Conservation (phyloP, 2,113 vertebrate genomes). For the Pycnonotus jocosus region DNA sequence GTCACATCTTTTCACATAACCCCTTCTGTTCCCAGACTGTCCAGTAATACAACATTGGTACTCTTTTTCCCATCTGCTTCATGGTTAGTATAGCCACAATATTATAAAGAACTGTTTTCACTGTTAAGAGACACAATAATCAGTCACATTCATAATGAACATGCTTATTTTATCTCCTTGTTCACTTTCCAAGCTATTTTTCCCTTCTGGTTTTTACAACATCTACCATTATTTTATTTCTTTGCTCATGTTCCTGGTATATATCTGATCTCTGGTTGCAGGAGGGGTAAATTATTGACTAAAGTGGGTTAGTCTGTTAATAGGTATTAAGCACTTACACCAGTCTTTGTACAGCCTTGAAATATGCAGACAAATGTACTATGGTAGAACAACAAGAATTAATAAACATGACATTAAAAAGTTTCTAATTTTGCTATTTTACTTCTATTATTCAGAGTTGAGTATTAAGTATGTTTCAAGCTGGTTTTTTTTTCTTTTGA, state of each 20-base stretch:
- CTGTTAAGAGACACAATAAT: neutral
- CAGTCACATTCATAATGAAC: neutral
- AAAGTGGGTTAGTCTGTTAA: conserved; percentile 32
- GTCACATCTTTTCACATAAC: neutral
- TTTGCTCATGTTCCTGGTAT: neutral
- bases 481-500: neutral
- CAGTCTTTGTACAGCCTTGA: conserved; percentile 36
- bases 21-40: conserved; percentile 44
- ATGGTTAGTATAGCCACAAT: conserved; percentile 22
- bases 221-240: neutral
- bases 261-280: conserved; percentile 43
- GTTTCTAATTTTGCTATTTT: conserved; percentile 10
- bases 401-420: conserved; percentile 46
- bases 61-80: neutral
- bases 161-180: conserved; percentile 4
- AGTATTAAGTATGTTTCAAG: neutral
- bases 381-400: neutral
- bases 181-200: neutral
- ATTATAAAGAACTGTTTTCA: neutral
- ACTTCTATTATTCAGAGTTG: neutral
- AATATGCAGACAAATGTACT: conserved; percentile 36
- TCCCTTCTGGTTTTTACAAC: neutral
- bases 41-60: conserved; percentile 29
- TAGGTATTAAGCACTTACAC: conserved; percentile 27
- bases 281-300: conserved; percentile 52